Evolutionary conservation across 2,797 vertebrate genomes (phyloP).

Genomic region (Propithecus perrieri): DNA sequence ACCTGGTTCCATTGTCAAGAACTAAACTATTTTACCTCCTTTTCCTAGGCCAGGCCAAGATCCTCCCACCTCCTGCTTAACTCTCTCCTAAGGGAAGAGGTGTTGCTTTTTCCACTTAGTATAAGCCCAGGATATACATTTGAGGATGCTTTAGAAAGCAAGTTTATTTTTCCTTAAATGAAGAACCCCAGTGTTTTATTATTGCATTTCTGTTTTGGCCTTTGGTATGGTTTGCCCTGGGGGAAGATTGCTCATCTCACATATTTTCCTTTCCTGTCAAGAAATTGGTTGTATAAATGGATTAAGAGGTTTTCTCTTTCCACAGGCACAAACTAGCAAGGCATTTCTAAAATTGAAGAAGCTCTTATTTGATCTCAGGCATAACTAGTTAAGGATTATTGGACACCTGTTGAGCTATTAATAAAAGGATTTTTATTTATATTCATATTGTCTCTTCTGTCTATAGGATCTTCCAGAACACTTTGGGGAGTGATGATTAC

Average conservation of each 20-base stretch:
- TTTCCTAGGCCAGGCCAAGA: neutral
- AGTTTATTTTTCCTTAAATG: constrained; percentile 1
- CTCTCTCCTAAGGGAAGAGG: neutral
- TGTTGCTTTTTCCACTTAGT: neutral
- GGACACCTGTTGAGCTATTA: neutral
- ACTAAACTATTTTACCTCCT: neutral
- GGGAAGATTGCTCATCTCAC: neutral
- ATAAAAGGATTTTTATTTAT: neutral
- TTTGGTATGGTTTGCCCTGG: neutral
- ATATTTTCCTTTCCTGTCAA: neutral
- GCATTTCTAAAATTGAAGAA: neutral
- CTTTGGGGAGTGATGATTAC: neutral
- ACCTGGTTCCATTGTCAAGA: neutral
- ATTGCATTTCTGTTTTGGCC: neutral
- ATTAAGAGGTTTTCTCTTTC: neutral
- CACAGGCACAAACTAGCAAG: neutral
- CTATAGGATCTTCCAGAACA: neutral
- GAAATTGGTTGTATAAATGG: neutral
- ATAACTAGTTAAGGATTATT: neutral
- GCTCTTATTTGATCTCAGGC: neutral
- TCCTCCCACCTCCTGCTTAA: neutral
- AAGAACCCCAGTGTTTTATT: neutral
- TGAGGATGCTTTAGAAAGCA: neutral
- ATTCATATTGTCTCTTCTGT: neutral
- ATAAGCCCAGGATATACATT: neutral